Evolutionary conservation across 2,888 invertebrate species (phyloP).

Genomic region (Priocnemis perturbator): DNA sequence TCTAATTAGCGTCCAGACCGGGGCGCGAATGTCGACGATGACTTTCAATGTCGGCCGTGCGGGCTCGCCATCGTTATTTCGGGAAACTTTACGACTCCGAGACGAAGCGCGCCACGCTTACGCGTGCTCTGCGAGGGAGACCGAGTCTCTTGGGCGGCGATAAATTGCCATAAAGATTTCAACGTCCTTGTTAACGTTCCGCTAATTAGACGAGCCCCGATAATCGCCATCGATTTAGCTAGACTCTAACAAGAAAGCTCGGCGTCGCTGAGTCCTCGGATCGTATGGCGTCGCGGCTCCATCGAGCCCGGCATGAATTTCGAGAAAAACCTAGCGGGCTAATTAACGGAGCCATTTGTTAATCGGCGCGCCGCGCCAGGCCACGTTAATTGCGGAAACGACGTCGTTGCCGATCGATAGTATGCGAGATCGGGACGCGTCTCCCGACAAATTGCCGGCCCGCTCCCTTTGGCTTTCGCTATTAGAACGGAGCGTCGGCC

Average conservation of each 20-base stretch:
- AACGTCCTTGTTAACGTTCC: constrained; percentile 28
- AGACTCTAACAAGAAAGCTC: not conserved
- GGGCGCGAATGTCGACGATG: constrained; percentile 14
- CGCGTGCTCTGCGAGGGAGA: not conserved
- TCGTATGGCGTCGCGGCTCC: no score
- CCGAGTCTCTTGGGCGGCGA: constrained; percentile 13
- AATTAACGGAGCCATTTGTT: no score
- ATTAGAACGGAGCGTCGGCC: no score
- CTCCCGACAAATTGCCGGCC: no score
- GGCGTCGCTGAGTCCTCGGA: no score
- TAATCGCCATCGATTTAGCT: constrained; percentile 5
- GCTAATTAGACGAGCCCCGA: constrained; percentile 23
- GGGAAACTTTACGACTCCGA: constrained; percentile 17
- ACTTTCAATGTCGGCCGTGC: constrained; percentile 27
- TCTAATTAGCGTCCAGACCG: constrained; percentile 25
- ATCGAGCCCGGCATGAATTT: no score
- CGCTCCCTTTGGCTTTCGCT: no score
- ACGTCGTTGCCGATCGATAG: no score
- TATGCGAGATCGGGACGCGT: no score
- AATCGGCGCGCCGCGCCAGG: no score
- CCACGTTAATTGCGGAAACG: no score
- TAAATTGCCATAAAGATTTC: constrained; percentile 37
- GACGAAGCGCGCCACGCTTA: not conserved
- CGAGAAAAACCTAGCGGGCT: no score
- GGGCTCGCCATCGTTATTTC: constrained; percentile 21